These are phyloP conservation scores for Percopsis transmontana DNA, from an alignment of 2,113 vertebrate genomes.

Conservation along the genomic window DNA sequence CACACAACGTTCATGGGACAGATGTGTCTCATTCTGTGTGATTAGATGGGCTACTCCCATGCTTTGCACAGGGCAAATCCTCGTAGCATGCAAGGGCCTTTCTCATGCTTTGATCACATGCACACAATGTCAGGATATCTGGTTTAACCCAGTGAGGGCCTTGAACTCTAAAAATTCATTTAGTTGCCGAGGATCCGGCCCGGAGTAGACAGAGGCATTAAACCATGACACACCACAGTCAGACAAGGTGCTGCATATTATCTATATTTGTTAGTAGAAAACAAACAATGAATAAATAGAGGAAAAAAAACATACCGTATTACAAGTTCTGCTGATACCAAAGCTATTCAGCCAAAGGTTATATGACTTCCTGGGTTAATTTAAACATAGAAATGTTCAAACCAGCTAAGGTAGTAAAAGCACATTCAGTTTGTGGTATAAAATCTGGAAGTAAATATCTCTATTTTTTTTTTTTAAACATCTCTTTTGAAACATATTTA, in stretches of 20 bases:
- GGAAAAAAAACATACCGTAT: slow-evolving; percentile 49
- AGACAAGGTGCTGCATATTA: slow-evolving; percentile 61
- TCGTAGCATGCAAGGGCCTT: slow-evolving; percentile 67
- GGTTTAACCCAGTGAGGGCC: slow-evolving; percentile 25
- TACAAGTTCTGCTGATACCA: slow-evolving; percentile 70
- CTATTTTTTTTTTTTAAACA: slow-evolving; percentile 61
- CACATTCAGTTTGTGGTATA: slow-evolving; percentile 80
- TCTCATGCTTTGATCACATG: slow-evolving; percentile 75
- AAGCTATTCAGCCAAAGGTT: slow-evolving; percentile 72
- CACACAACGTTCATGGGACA: slow-evolving; percentile 34
- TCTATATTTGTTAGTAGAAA: slow-evolving; percentile 65
- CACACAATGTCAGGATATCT: slow-evolving; percentile 54
- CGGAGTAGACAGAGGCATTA: slow-evolving; percentile 59
- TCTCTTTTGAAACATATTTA: slow-evolving; percentile 66
- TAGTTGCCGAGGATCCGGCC: slow-evolving; percentile 37
- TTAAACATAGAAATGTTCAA: slow-evolving; percentile 73
- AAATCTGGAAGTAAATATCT: slow-evolving; percentile 68
- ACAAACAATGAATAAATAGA: slow-evolving; percentile 53
- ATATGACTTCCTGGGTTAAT: slow-evolving; percentile 49
- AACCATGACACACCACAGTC: slow-evolving; percentile 35
- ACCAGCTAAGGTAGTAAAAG: slow-evolving; percentile 75
- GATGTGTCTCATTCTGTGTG: slow-evolving; percentile 39
- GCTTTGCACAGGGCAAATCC: slow-evolving; percentile 52
- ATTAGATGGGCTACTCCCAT: slow-evolving; percentile 40
- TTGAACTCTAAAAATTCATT: slow-evolving; percentile 25